Percentiles rank a stretch among this genome's conserved stretches.
phyloP scores from a whole-genome alignment of 2,888 invertebrate species.

The Automeris io region DNA sequence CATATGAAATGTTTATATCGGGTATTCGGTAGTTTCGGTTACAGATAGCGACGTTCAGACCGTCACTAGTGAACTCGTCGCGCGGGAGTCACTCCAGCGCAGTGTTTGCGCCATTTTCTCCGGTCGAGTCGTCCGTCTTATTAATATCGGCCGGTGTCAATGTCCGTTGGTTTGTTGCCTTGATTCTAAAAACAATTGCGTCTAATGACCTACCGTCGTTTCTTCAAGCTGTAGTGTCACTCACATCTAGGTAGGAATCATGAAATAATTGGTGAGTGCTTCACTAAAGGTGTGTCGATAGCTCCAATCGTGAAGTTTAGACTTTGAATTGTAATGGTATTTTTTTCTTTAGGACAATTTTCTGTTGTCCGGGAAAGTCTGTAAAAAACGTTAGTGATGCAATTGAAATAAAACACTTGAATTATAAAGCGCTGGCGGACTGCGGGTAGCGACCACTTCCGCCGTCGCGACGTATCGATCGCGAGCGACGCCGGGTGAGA shows the following conservation, averaged over 20 bases:
- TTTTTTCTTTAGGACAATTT: not conserved
- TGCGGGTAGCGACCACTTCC: slow-evolving; percentile 15
- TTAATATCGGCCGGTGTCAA: not conserved
- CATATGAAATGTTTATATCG: no score
- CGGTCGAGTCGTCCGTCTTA: not conserved
- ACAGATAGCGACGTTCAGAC: no score
- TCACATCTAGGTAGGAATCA: no score
- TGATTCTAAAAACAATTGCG: not conserved
- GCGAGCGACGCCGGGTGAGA: slow-evolving; percentile 34
- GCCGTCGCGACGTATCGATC: slow-evolving; percentile 47
- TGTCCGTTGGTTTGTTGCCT: not conserved
- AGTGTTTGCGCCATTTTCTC: not conserved
- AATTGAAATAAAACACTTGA: not conserved
- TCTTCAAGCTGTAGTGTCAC: not conserved
- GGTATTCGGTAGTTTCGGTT: no score
- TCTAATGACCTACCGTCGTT: not conserved
- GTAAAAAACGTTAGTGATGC: not conserved
- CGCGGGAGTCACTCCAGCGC: no score
- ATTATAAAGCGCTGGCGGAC: not conserved
- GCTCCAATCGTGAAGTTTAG: not conserved
- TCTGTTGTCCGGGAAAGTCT: not conserved
- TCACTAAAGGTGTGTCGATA: no score
- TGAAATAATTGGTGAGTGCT: no score
- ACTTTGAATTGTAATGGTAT: not conserved
- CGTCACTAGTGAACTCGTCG: no score